phyloP scores from a whole-genome alignment of 1,140 invertebrate genomes.

The Nephila pilipes region DNA sequence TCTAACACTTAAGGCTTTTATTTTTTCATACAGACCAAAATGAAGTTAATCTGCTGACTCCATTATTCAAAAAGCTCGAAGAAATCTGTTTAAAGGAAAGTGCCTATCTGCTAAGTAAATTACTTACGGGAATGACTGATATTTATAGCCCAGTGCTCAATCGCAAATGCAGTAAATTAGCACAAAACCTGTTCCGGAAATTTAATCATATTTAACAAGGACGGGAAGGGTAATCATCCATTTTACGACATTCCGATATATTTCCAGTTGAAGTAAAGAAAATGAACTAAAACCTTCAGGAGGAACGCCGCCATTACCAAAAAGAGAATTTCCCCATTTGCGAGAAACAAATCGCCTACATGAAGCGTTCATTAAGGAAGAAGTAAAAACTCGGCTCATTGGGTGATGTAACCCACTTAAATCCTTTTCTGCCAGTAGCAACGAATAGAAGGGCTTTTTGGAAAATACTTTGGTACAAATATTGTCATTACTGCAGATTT shows the following conservation, averaged over 20 bases:
- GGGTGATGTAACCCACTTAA: not conserved
- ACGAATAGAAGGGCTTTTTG: not conserved
- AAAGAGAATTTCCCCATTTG: constrained; percentile 8
- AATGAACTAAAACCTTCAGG: constrained; percentile 2
- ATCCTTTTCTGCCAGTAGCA: not conserved
- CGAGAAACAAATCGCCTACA: constrained; percentile 17
- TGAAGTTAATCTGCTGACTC: too few relatives aligned
- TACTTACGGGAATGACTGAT: not conserved
- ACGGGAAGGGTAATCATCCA: not conserved
- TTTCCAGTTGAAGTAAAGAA: not conserved
- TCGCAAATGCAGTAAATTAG: not conserved
- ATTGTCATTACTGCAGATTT: constrained; percentile 24
- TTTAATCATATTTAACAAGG: not conserved
- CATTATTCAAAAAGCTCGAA: too few relatives aligned
- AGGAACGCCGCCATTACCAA: not conserved
- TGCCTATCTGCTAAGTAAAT: too few relatives aligned
- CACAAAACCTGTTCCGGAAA: not conserved
- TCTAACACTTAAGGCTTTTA: too few relatives aligned
- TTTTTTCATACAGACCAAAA: too few relatives aligned
- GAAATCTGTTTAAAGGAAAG: too few relatives aligned
- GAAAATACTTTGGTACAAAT: not conserved
- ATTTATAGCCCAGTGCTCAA: not conserved
- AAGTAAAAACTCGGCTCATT: not conserved
- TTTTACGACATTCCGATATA: not conserved
- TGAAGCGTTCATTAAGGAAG: not conserved